Conservation (phyloP, 2,888 invertebrate genomes). For the Lottia scabra region DNA sequence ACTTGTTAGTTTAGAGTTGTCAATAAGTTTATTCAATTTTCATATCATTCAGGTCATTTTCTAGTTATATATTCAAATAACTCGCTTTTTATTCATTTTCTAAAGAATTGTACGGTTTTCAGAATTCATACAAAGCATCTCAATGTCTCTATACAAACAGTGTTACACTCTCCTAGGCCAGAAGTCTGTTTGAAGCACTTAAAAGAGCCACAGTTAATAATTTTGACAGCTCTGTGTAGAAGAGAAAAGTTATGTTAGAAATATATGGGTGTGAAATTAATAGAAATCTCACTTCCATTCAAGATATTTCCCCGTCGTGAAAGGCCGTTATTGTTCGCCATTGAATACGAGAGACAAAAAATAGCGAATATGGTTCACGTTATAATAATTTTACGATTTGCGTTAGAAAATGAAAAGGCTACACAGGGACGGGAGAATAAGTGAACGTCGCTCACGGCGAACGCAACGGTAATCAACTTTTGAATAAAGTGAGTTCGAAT, state of each 20-base stretch:
- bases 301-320: neutral
- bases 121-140: neutral
- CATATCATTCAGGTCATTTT: too few species aligned
- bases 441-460: conserved; percentile 1
- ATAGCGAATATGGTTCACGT: neutral
- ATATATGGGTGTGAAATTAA: conserved; percentile 4
- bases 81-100: neutral
- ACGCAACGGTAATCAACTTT: neutral
- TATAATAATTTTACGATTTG: neutral
- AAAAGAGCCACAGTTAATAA: conserved; percentile 1
- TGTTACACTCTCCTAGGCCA: neutral
- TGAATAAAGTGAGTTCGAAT: too few species aligned
- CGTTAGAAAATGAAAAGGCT: too few species aligned
- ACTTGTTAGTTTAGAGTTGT: too few species aligned
- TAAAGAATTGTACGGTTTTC: neutral
- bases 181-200: neutral
- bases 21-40: too few species aligned
- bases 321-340: neutral
- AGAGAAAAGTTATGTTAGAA: neutral
- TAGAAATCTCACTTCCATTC: neutral
- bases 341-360: neutral
- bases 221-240: neutral
- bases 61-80: neutral
- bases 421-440: neutral
- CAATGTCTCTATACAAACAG: neutral